phyloP scores from a whole-genome alignment of 2,888 invertebrate genomes.

The Hetaerina titia region DNA sequence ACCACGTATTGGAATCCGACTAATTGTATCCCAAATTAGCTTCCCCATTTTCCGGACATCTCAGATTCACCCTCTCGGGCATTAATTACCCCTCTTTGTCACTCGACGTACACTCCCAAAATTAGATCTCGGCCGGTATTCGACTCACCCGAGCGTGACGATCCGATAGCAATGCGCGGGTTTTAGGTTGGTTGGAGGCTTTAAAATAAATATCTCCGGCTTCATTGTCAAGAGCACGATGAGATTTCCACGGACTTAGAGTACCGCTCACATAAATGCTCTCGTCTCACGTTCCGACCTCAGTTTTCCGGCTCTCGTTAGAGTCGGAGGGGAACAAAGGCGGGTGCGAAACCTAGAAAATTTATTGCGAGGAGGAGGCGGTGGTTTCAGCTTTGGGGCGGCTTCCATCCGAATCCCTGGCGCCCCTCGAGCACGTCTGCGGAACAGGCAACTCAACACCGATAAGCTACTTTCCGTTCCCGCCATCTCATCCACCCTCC shows the following conservation, averaged over 20 bases:
- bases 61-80: neutral
- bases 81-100: neutral
- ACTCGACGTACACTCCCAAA: neutral
- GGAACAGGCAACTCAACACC: neutral
- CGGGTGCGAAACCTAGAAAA: neutral
- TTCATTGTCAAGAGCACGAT: neutral
- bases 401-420: neutral
- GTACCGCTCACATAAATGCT: neutral
- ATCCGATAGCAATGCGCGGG: neutral
- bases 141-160: neutral
- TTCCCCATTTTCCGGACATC: neutral
- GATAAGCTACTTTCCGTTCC: neutral
- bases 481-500: neutral
- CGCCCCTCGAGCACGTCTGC: neutral
- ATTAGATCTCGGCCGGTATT: neutral
- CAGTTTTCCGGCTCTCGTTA: neutral
- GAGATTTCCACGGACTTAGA: neutral
- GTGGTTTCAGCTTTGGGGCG: neutral
- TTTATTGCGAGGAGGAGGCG: neutral
- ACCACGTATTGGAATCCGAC: neutral
- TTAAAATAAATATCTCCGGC: neutral
- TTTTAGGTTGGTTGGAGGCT: neutral
- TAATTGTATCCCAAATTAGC: neutral
- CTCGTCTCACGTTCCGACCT: neutral
- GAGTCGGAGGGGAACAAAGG: neutral